Evolutionary conservation across 2,113 vertebrate genomes (phyloP), one percentile per base, ranked within the genome.

Genomic region (Chelonoidis abingdonii): DNA sequence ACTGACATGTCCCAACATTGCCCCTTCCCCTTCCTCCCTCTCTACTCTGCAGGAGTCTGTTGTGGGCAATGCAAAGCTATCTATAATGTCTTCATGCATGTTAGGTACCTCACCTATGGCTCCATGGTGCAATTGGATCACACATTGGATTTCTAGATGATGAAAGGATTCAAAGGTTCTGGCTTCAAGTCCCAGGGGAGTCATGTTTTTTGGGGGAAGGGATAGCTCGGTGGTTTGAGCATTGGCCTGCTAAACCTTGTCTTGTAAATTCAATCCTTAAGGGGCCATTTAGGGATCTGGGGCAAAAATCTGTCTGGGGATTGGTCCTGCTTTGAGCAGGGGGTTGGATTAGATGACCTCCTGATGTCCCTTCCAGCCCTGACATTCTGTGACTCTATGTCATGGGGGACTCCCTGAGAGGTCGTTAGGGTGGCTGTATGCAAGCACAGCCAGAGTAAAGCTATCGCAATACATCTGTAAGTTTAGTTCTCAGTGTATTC

Each of bases 111-210:
- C 8, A n/a, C 16, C 62, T 69, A n/a, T 98, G 98, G 98, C 98
- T 99, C 98, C 98, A 98, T 99, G 98, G 98, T 98, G 98, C 98
- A 99, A 99, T 99, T 99, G 98, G 98, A 99, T 99, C 99, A 98
- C 98, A 98, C 98, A 98, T 99, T 99, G 98, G 98, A 99, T 98
- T 99, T 99, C 98, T 99, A 99, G 98, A 94, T 98, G 98, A 5
- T 95, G 98, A 97, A 98, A 98, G 59, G 93, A 99, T 99, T 99
- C 98, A 99, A 99, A 99, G 98, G 98, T 99, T 99, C 98, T 98
- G 98, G 98, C 98, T 99, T 99, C 98, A 98, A 99, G 98, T 99
- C 98, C 98, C 98, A 98, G 98, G 98, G 98, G 98, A 99, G 98
- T 99, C 98, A 98, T 0, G 0, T 0, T 1, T n/a, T 4, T 4